Base-by-base conservation (phyloP, 2,797 vertebrate genomes). In the Manis pentadactyla region DNA sequence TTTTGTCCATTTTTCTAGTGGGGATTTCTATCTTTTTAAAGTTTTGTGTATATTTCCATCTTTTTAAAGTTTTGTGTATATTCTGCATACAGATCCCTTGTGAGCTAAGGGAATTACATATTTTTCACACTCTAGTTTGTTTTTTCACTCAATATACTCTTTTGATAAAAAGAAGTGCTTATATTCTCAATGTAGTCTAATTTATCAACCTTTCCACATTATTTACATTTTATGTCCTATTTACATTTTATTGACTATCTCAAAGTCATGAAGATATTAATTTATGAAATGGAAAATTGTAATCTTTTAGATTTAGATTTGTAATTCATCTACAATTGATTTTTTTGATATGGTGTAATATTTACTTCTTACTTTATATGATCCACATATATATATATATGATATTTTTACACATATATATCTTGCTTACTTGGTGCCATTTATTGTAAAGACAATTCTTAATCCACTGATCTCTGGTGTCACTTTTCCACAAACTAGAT, bases 361-460 rank as follows among this genome's bases (percentile, higher is more conserved):
- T 81, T 77, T 79, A 31, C 13, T 34, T 87, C 81, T 87, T 59
- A 75, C 18, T 73, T 90, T 84, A 92, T 69, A 68, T 92, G 68
- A 71, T 71, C 37, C 17, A 85, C 49, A 68, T n/a, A 55, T 19
- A n/a, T 7, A 42, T 8, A 66, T 17, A 18, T 46, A 46, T 13
- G 46, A 8, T 46, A 39, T 68, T 21, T 49, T 21, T 46, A 21
- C 51, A 13, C 46, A 63, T 9, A 37, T 59, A 21, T 53, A 39
- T 51, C 10, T 64, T 57, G n/a, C 64, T 93, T 84, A 64, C 14
- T 79, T 78, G 74, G 89, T 19, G 61, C 11, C 19, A 64, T 57
- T 88, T 88, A 53, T 59, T 71, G 46, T 90, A 87, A 81, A 78
- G 9, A 69, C 1, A 3, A 63, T 77, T 79, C 12, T 92, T 87